Evolutionary conservation across 2,113 vertebrate genomes (phyloP).

Genomic region (Colistium nudipinnis): DNA sequence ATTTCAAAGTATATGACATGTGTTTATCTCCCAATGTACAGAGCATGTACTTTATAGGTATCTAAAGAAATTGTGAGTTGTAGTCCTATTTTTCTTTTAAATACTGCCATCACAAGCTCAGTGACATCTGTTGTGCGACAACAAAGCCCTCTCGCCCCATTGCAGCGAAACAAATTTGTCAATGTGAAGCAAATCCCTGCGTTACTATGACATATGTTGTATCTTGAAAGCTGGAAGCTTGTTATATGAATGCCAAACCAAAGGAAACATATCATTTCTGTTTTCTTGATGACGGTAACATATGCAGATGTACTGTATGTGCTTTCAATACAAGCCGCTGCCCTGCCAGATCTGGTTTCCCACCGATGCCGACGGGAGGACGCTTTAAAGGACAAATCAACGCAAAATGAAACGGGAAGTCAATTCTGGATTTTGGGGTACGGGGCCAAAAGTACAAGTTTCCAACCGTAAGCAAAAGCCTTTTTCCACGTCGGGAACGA

Average conservation of each 20-base stretch:
- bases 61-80: conserved; percentile 54
- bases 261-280: conserved; percentile 24
- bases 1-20: conserved; percentile 41
- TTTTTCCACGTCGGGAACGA: too few species aligned
- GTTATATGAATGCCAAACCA: conserved; percentile 28
- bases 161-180: conserved; percentile 25
- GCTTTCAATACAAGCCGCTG: conserved; percentile 19
- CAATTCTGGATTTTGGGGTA: neutral
- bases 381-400: conserved; percentile 52
- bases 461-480: neutral
- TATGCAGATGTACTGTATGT: conserved; percentile 44
- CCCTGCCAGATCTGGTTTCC: neutral
- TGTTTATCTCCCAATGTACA: conserved; percentile 53
- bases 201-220: conserved; percentile 18
- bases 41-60: conserved; percentile 64
- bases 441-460: neutral
- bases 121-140: conserved; percentile 21
- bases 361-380: neutral
- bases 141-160: neutral
- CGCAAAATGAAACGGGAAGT: neutral
- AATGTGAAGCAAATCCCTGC: conserved; percentile 13
- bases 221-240: conserved; percentile 6
- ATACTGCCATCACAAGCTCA: conserved; percentile 27
- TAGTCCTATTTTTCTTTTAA: conserved; percentile 39
- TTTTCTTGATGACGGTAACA: conserved; percentile 37